Evolutionary conservation across 2,888 invertebrate species (phyloP), one percentile per base, ranked within the genome.

Genomic region (Siphlonurus alternatus): DNA sequence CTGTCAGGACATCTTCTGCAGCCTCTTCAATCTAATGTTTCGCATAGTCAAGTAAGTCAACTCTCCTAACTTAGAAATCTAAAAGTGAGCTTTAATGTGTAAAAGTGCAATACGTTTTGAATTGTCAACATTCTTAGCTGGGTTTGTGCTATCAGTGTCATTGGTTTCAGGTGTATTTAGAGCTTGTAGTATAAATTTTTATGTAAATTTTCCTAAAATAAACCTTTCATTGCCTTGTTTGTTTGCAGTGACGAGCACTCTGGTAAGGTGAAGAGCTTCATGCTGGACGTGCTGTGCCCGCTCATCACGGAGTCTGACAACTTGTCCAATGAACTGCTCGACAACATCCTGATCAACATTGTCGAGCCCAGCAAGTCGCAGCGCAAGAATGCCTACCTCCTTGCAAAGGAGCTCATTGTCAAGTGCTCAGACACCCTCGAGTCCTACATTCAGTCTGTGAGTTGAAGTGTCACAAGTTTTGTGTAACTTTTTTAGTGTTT

Each of bases 1-100:
- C 78, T 94, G 93, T 71, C 95, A 96, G 76, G 94, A 95, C 76
- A 94, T 98, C 71, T 96, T 97, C 78, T 92, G 93, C 73, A 88
- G 88, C 18, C 81, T 98, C 1, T 97, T 96, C 78, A 86, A 88
- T 65, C 83, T 95, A 63, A 92, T 97, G 85, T 97, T 97, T 75
- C 90, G 87, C 77, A 94, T 96, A 76, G 93, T 97, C 72, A 96
- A 94, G 93, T 93, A 75, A 84, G 88, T 82, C 19, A 5, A 51
- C n/a, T n/a, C n/a, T n/a, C n/a, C n/a, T n/a, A 67, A 25, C 5
- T 38, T 24, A 7, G 5, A 61, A 23, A 61, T n/a, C n/a, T n/a
- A n/a, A n/a, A n/a, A n/a, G n/a, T n/a, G n/a, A n/a, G n/a, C n/a
- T n/a, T n/a, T n/a, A n/a, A n/a, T n/a, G n/a, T n/a, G n/a, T n/a